Evolutionary conservation across 2,113 vertebrate genomes (phyloP), one percentile per base, ranked within the genome.

Genomic region (Pseudopipra pipra): DNA sequence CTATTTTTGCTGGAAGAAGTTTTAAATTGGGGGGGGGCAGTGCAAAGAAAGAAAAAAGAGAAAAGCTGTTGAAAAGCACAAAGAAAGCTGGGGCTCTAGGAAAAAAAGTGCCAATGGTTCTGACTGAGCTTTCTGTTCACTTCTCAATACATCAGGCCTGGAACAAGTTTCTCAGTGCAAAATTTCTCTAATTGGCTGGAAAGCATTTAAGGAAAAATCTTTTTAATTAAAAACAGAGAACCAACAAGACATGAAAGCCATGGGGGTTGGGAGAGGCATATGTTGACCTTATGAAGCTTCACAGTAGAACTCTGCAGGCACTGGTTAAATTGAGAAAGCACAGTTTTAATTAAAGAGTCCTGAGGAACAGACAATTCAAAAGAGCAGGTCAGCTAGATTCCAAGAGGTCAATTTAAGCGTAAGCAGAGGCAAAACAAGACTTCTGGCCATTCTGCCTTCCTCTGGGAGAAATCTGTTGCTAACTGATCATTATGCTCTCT

Each of bases 221-320:
- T 85, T 94, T 84, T 97, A 97, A 97, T 97, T 96, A 96, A 97
- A 97, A 97, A 19, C 96, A 97, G 95, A 96, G 90, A 95, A 83
- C 84, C 80, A 78, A 85, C 49, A 94, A 94, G 86, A 93, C 94
- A 95, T 95, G 86, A 93, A 96, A 97, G 94, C 87, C 62, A 92
- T 90, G 90, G 95, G 91, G 92, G 96, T 35, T 96, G 95, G 94
- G 86, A 97, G 76, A 95, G 92, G 93, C 96, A 97, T 92, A 82
- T 97, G 96, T 71, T 97, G 95, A 97, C 96, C 95, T 97, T 95
- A 89, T 95, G 95, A 96, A 96, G 95, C 88, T 96, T 94, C 88
- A 91, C 93, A 97, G 95, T 82, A 97, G 92, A 97, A 84, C 94
- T 95, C 92, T 93, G 93, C 93, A 97, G 95, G 94, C 93, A 91